Conservation (phyloP, 2,888 invertebrate species). For the Dinocampus coccinellae region DNA sequence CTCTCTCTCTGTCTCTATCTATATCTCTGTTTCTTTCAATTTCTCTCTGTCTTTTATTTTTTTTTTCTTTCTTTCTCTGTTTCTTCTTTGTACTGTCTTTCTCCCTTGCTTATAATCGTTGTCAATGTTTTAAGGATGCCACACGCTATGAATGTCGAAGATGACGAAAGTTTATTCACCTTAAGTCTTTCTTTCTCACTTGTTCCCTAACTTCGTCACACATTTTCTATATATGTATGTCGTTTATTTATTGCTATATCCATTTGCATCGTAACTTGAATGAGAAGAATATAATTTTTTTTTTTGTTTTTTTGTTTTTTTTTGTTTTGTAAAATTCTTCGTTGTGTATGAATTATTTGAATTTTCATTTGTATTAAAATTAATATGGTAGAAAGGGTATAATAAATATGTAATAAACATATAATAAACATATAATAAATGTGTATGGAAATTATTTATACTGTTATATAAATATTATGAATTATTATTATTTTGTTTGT, state of each 20-base stretch:
- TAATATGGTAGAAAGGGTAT: no score
- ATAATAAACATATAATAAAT: no score
- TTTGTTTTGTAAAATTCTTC: not conserved
- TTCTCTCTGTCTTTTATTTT: not conserved
- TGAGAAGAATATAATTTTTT: not conserved
- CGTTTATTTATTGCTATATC: not conserved
- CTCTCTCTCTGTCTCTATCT: no score
- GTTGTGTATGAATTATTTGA: no score
- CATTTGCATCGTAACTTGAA: not conserved
- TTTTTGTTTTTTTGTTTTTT: not conserved
- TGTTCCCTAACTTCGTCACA: not conserved
- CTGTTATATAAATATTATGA: not conserved
- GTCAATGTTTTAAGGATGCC: conserved; percentile 4
- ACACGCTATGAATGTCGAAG: conserved; percentile 1
- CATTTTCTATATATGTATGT: no score
- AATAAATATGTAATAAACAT: no score
- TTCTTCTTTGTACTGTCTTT: not conserved
- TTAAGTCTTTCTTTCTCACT: not conserved
- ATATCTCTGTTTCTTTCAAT: no score
- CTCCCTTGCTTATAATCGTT: not conserved
- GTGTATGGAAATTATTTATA: not conserved
- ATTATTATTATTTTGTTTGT: not conserved
- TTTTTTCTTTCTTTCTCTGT: no score
- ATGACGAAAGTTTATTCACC: conserved; percentile 17
- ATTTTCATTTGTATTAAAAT: not conserved